Base-by-base conservation (phyloP, 2,888 invertebrate species). In the Pollenia angustigena region DNA sequence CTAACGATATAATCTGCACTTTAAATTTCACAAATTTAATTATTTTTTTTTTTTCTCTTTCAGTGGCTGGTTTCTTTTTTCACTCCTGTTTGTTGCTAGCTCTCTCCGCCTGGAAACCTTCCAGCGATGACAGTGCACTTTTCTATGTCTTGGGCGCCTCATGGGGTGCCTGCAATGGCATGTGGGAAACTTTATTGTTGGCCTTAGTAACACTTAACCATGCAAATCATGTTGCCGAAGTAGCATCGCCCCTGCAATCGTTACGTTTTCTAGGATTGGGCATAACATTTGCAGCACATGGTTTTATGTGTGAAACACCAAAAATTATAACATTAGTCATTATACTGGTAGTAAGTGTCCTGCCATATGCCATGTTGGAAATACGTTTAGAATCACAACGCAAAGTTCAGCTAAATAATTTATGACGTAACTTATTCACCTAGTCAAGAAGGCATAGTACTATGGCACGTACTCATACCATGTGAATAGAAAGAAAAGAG, bases 161-260 rank as follows among this genome's bases (percentile, higher is more conserved):
- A 0, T 97, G 97, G 97, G 97, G 97, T 16, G 97, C 97, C 3
- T 97, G 97, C 92, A 97, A 97, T 79, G 96, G 97, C 23, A 96
- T 97, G 88, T 97, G 97, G 97, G 97, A 97, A 91, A 96, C 97
- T 4, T 92, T 95, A 32, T 92, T 94, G 72, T 94, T 93, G 64
- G 92, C 93, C n/a, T 88, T 93, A 81, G 91, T 93, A 58, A 93
- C 93, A 4, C 89, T 93, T 8, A 93, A 93, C 76, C 93, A 93
- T 79, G 90, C 92, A 88, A 92, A 92, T 90, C 94, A 92, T 89
- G 93, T 93, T n/a, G 89, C 90, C 6, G 92, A 93, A 79, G 91
- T 92, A 4, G 88, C 91, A 93, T 95, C 92, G 3, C 92, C 94
- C 0, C 91, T 95, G 1, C 92, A 96, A 92, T 95, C 95, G 90